Percentiles rank a stretch among this genome's conserved stretches.
Evolutionary conservation across 2,888 invertebrate genomes (phyloP).

Genomic region (Myathropa florea): DNA sequence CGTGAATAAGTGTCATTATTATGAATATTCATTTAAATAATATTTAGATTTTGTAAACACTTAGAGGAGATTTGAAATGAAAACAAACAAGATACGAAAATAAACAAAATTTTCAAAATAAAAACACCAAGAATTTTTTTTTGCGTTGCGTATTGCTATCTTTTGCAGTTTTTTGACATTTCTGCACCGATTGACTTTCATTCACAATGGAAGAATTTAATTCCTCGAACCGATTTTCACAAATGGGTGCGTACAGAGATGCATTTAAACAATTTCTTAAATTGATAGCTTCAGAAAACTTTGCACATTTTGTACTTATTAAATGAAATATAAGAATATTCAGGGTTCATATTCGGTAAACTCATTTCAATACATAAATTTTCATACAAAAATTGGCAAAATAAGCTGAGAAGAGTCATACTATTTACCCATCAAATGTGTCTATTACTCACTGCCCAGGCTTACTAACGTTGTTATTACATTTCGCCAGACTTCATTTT

Average conservation of each 20-base stretch:
- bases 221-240: not conserved
- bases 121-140: slow-evolving; percentile 23
- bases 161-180: slow-evolving; percentile 6
- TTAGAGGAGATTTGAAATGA: slow-evolving; percentile 11
- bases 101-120: slow-evolving; percentile 47
- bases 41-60: not conserved
- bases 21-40: slow-evolving; percentile 45
- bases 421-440: not conserved
- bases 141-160: slow-evolving; percentile 2
- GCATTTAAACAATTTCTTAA: not conserved
- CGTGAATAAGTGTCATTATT: not conserved
- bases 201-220: slow-evolving; percentile 17
- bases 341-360: too few relatives aligned
- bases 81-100: slow-evolving; percentile 31
- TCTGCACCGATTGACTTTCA: not conserved
- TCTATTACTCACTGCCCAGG: not conserved
- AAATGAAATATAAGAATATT: too few relatives aligned
- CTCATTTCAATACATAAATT: too few relatives aligned
- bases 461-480: not conserved
- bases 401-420: not conserved
- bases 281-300: not conserved
- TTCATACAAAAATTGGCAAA: not conserved
- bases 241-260: not conserved
- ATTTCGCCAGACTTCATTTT: not conserved
- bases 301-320: too few relatives aligned